A percentile compares a stretch with the other conserved stretches of the same genome.
Conservation (phyloP, 2,797 vertebrate species). For the Sibirionetta formosa region DNA sequence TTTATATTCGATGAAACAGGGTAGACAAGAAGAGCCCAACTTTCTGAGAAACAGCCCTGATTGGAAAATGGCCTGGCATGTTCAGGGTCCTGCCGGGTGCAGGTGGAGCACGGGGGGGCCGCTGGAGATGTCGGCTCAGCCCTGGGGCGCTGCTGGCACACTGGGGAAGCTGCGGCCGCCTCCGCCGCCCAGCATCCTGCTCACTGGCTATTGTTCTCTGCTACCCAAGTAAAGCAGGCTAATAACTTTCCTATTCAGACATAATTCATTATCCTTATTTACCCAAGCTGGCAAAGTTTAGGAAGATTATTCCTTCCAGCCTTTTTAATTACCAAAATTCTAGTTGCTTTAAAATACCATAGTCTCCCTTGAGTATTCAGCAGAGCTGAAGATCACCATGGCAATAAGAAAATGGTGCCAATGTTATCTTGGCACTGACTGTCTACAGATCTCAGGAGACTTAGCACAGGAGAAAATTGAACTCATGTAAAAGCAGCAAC, state of each 20-base stretch:
- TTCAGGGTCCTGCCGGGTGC: no score
- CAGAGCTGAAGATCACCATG: conserved; percentile 85
- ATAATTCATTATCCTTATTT: conserved; percentile 75
- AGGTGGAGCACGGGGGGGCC: no score
- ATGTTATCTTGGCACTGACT: conserved; percentile 77
- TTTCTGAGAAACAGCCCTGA: not conserved
- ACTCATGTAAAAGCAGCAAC: conserved; percentile 67
- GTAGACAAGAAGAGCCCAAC: rapidly evolving
- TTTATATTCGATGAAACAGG: not conserved
- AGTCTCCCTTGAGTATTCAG: conserved; percentile 79
- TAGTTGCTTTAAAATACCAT: conserved; percentile 84
- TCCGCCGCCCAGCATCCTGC: no score
- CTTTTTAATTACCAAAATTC: conserved; percentile 85
- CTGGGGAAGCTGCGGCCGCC: not conserved
- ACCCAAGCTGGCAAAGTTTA: conserved; percentile 72
- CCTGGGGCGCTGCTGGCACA: rapidly evolving
- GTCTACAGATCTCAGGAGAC: conserved; percentile 78
- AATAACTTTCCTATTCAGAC: conserved; percentile 50
- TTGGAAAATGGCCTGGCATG: not conserved
- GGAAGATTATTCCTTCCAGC: conserved; percentile 78
- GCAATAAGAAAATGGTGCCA: conserved; percentile 85
- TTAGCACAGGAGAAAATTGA: conserved; percentile 75
- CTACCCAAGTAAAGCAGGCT: no score
- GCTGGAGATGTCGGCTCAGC: no score
- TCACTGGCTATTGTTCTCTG: no score